Evolutionary conservation across 2,113 vertebrate species (phyloP), one percentile per base, ranked within the genome.

Genomic region (Edolisoma coerulescens): DNA sequence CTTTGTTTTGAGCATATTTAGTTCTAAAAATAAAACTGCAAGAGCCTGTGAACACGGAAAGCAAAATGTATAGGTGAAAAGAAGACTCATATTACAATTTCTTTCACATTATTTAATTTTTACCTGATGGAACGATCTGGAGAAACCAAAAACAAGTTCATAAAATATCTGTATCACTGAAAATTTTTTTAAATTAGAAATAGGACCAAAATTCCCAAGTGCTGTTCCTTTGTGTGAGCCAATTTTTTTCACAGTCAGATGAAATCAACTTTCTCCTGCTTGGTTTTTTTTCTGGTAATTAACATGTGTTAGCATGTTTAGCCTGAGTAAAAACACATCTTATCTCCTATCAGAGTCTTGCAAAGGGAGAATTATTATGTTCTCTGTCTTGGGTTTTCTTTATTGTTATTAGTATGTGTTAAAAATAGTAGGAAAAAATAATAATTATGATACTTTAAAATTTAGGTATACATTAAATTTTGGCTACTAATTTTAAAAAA

Each of bases 171-270:
- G 1, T 24, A 28, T 67, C 1, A 27, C 10, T 45, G 7, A 44
- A 17, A 9, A n/a, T 22, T 15, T 10, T 63, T 83, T 47, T 23
- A 30, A 4, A 44, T 61, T 52, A 45, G 16, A 64, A 90, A 49
- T 59, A 23, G 9, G 7, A 3, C 2, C 2, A 30, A 42, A 60
- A 22, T 1, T 0, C 1, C 4, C 6, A 79, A 28, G 18, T 77
- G 44, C 5, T 71, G 2, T 26, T 84, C 7, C 19, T 70, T 75
- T 4, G 0, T 21, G 10, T 42, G 35, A 18, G 13, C 4, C 37
- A 45, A 32, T 45, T 45, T 92, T 86, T 86, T 8, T 54, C 9
- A 28, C 32, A 68, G 16, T 59, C 6, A 50, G 50, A 50, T 5
- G 1, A 63, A 63, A 59, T 42, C 6, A 47, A 3, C 7, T 80